phyloP scores from a whole-genome alignment of 2,113 vertebrate genomes.

The Bungarus multicinctus region DNA sequence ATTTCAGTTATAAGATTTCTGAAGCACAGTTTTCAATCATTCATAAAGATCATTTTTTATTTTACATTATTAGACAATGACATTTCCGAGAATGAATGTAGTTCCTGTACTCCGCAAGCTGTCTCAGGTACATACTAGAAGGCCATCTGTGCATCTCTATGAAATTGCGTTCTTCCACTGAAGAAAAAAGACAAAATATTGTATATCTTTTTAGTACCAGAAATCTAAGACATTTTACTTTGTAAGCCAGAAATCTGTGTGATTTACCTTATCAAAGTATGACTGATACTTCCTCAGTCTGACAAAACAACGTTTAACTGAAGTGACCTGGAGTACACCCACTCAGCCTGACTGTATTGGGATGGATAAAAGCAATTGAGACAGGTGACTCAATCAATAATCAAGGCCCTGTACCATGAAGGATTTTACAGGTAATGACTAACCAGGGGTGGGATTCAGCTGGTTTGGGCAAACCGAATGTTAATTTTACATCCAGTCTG shows the following conservation, averaged over 20 bases:
- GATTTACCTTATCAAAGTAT: neutral
- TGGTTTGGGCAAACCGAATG: too few species aligned
- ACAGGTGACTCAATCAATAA: neutral
- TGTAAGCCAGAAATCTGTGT: neutral
- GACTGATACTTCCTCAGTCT: neutral
- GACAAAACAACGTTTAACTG: neutral
- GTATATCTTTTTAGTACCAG: neutral
- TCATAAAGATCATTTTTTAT: neutral
- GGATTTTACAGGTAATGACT: neutral
- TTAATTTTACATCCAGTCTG: too few species aligned
- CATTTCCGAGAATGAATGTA: slow-evolving; percentile 88
- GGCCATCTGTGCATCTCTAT: slow-evolving; percentile 93
- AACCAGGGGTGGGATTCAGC: neutral
- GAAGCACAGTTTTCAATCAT: neutral
- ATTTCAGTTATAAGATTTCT: slow-evolving; percentile 24
- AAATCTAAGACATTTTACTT: neutral
- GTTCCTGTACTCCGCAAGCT: slow-evolving; percentile 91
- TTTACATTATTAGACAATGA: slow-evolving; percentile 88
- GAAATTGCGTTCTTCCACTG: slow-evolving; percentile 91
- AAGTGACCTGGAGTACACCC: neutral
- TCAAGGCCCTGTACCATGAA: neutral
- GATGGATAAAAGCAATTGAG: neutral
- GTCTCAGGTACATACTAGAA: slow-evolving; percentile 89
- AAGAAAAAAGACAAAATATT: slow-evolving; percentile 38
- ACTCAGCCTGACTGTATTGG: neutral